Evolutionary conservation across 2,888 invertebrate species (phyloP), one percentile per base, ranked within the genome.

Genomic region (Sepioteuthis lessoniana): DNA sequence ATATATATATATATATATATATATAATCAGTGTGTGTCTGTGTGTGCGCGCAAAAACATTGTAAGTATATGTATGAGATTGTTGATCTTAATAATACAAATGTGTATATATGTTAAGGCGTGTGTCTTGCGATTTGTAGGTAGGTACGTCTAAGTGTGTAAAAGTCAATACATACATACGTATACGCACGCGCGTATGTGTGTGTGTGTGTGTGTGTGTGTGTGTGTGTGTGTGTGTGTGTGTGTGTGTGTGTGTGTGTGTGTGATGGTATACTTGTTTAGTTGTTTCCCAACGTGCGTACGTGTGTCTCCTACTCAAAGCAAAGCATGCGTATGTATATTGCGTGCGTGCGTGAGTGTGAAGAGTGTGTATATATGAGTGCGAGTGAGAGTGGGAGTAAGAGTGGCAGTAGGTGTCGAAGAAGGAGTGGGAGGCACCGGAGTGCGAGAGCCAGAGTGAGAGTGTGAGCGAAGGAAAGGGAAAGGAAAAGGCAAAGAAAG

Each of bases 371-470:
- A 31, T 31, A 31, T 16, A 3, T 76, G 76, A 76, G 76, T 76
- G n/a, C n/a, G 76, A 76, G 38, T 50, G 91, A 38, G 55, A 93
- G 92, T 55, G 76, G 90, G 42, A 60, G 50, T 50, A 94, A 76
- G 94, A 94, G 93, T 93, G 93, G 55, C 50, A 93, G 90, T n/a
- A 90, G 55, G 25, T 28, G 4, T 37, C 35, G 42, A 25, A 35
- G 42, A 50, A 4, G 90, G 90, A 50, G 76, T n/a, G 37, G 38
- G 37, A 31, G 55, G 4, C 42, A 42, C 42, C 13, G 93, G 10
- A 38, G 31, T 21, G n/a, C 35, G 94, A 93, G 76, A 76, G 76
- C 19, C n/a, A 13, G 76, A 76, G 92, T 42, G 47, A 16, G 92
- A 46, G 47, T 31, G 92, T 31, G 13, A 76, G 76, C 76, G 19